phyloP scores from a whole-genome alignment of 1,140 invertebrate species.

The Heliconius nattereri region DNA sequence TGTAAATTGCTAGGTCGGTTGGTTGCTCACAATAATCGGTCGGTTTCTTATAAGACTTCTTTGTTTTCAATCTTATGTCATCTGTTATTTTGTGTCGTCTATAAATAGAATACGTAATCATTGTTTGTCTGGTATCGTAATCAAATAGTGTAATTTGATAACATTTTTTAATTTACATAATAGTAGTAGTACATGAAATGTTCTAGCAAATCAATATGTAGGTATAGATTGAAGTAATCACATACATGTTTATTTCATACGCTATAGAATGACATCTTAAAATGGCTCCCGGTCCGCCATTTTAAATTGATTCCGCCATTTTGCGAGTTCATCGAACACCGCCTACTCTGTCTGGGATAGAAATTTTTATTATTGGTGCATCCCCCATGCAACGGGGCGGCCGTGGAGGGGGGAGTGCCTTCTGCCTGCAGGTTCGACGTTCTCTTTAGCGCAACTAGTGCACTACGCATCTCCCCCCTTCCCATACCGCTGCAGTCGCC shows the following conservation, averaged over 20 bases:
- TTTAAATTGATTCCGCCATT: slow-evolving; percentile 22
- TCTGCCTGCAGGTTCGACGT: slow-evolving; percentile 28
- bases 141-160: not conserved
- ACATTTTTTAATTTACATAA: too few species aligned
- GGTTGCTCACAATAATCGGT: not conserved
- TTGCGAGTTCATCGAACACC: slow-evolving; percentile 22
- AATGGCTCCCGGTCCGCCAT: not conserved
- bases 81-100: not conserved
- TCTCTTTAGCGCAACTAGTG: slow-evolving; percentile 31
- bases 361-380: slow-evolving; percentile 25
- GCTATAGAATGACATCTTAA: not conserved
- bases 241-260: not conserved
- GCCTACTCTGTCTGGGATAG: slow-evolving; percentile 18
- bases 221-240: not conserved
- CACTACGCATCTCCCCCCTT: slow-evolving; percentile 32
- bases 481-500: slow-evolving; percentile 40
- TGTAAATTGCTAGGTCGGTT: not conserved
- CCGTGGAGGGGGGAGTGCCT: not conserved
- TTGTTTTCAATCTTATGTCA: slow-evolving; percentile 4
- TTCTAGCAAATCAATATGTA: too few species aligned
- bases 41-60: not conserved
- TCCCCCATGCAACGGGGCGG: slow-evolving; percentile 5
- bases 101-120: not conserved
- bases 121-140: not conserved
- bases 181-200: too few species aligned